phyloP scores from a whole-genome alignment of 1,140 invertebrate species.

The Subanguina moxae region DNA sequence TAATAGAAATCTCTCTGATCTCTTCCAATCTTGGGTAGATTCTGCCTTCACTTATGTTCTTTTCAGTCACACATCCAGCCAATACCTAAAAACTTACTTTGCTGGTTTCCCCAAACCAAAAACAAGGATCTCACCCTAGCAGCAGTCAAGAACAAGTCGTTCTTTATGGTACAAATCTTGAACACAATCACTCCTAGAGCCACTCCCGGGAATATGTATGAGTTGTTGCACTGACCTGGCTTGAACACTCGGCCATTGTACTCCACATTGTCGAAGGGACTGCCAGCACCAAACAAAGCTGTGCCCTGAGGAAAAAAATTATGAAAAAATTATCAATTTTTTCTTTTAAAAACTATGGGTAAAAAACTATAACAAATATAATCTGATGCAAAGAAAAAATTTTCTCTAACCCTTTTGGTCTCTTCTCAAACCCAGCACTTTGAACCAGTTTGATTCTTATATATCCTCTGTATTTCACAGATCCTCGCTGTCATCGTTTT shows the following conservation, averaged over 20 bases:
- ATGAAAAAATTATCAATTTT: background rate
- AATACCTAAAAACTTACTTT: slow-evolving; percentile 21
- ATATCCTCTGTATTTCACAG: no score
- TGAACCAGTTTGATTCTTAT: no score
- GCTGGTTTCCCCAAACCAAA: background rate
- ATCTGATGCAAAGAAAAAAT: no score
- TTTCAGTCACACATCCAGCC: slow-evolving; percentile 74
- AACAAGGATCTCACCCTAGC: slow-evolving; percentile 69
- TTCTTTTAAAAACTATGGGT: no score
- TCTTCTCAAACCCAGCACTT: no score
- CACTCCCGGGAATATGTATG: slow-evolving; percentile 91
- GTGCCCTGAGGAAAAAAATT: slow-evolving; percentile 67
- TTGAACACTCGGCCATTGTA: slow-evolving; percentile 74
- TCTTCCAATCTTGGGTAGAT: slow-evolving; percentile 84
- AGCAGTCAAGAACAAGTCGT: slow-evolving; percentile 83
- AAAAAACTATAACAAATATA: no score
- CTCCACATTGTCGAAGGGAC: slow-evolving; percentile 78
- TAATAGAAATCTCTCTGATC: slow-evolving; percentile 80
- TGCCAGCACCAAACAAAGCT: slow-evolving; percentile 84
- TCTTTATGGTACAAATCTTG: slow-evolving; percentile 79
- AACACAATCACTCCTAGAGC: slow-evolving; percentile 77
- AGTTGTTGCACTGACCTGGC: slow-evolving; percentile 91
- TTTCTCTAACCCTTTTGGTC: no score
- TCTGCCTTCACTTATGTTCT: slow-evolving; percentile 76
- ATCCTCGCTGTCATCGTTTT: no score